Conservation (phyloP, 2,888 invertebrate species). For the Lucinisca nassula region DNA sequence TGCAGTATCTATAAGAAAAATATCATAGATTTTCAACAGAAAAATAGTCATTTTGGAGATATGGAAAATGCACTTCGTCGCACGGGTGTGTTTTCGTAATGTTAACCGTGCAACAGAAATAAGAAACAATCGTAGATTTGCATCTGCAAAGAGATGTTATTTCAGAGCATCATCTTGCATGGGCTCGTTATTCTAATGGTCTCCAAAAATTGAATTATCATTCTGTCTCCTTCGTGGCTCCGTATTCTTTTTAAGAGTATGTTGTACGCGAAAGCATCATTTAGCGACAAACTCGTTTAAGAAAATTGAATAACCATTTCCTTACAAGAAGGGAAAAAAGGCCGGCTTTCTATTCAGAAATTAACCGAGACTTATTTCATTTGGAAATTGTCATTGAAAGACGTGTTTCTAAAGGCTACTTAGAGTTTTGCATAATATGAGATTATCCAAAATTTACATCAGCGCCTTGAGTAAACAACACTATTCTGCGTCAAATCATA, state of each 20-base stretch:
- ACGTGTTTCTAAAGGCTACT: background rate
- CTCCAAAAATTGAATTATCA: background rate
- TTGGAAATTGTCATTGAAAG: background rate
- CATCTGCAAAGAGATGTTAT: too few species aligned
- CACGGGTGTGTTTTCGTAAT: too few species aligned
- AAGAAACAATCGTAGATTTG: too few species aligned
- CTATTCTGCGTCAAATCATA: too few species aligned
- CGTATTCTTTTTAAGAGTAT: background rate
- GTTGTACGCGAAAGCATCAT: background rate
- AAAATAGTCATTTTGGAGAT: too few species aligned
- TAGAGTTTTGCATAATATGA: background rate
- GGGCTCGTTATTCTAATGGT: too few species aligned
- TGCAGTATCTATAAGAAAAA: too few species aligned
- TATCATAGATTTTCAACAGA: too few species aligned
- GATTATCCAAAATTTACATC: background rate
- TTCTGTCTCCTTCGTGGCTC: background rate
- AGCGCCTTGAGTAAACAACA: too few species aligned
- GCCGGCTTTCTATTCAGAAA: background rate
- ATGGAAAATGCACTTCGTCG: too few species aligned
- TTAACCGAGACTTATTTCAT: background rate
- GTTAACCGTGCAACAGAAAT: too few species aligned
- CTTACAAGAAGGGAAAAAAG: background rate
- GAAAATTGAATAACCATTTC: slow-evolving; percentile 1
- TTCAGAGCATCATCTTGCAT: too few species aligned
- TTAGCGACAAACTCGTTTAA: background rate